These are phyloP conservation scores for Lithosia quadra DNA, from an alignment of 2,888 invertebrate genomes.

Conservation along the genomic window DNA sequence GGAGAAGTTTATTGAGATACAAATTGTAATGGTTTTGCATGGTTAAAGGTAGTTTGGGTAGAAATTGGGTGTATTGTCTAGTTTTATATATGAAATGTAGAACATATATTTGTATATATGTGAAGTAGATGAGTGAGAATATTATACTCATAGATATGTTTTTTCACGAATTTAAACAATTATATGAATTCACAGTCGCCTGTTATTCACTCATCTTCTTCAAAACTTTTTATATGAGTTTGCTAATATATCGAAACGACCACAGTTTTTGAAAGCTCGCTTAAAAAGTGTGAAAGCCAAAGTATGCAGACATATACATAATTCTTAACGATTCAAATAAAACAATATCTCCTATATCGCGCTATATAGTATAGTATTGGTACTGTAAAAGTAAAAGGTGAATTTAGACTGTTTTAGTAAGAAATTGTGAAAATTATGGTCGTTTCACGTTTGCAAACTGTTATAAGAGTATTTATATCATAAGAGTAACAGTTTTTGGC, in stretches of 20 bases:
- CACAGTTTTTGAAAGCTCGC: conserved; percentile 1
- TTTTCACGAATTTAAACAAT: not conserved
- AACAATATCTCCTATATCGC: no score
- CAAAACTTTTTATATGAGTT: not conserved
- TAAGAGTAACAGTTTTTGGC: not conserved
- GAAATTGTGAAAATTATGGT: not conserved
- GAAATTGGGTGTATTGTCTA: conserved; percentile 5
- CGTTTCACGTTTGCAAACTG: not conserved
- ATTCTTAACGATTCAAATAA: no score
- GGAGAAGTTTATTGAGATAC: not conserved
- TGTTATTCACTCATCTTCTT: not conserved
- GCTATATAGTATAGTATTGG: no score
- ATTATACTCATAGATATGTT: not conserved
- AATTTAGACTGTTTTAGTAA: not conserved
- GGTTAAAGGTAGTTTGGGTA: not conserved
- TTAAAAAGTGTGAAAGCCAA: not conserved
- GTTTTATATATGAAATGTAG: not conserved
- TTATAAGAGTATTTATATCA: not conserved
- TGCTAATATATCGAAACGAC: not conserved
- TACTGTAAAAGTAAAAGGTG: no score
- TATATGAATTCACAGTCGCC: not conserved
- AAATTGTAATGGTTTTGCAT: not conserved
- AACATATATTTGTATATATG: not conserved
- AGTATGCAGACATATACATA: no score
- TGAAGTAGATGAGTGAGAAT: conserved; percentile 4